Conservation (phyloP, 2,888 invertebrate species). For the Serrognathus titanus region DNA sequence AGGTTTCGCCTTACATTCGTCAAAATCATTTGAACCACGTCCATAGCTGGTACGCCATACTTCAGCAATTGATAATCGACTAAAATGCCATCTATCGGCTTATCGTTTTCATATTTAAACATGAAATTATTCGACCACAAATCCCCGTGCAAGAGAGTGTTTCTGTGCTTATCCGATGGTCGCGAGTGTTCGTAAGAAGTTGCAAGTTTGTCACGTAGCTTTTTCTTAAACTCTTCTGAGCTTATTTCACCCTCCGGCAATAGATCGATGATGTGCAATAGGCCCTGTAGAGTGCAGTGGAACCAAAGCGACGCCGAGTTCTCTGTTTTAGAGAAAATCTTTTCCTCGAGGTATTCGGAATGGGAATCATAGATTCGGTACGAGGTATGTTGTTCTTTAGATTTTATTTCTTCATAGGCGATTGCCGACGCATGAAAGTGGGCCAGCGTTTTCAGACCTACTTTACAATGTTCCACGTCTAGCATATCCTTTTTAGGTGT, state of each 20-base stretch:
- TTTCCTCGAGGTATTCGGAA: constrained; percentile 29
- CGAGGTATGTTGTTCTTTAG: constrained; percentile 20
- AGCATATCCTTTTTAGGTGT: constrained; percentile 41
- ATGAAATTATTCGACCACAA: constrained; percentile 41
- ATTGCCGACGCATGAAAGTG: constrained; percentile 54
- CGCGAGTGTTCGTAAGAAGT: constrained; percentile 1
- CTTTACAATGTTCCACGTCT: constrained; percentile 50
- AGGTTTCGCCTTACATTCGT: constrained; percentile 34
- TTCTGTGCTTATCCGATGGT: constrained; percentile 15
- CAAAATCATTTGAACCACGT: constrained; percentile 35
- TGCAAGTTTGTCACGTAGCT: constrained; percentile 16
- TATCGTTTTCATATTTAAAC: constrained; percentile 28
- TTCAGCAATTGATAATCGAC: constrained; percentile 39
- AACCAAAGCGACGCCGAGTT: constrained; percentile 25
- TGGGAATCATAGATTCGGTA: constrained; percentile 28
- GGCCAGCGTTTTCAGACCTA: constrained; percentile 51
- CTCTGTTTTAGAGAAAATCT: constrained; percentile 23
- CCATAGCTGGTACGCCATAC: constrained; percentile 35
- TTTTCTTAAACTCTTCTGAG: constrained; percentile 24
- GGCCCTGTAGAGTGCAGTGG: constrained; percentile 26
- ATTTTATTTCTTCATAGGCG: constrained; percentile 48
- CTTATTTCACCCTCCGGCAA: constrained; percentile 25
- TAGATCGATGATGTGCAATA: constrained; percentile 30
- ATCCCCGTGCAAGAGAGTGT: constrained; percentile 36
- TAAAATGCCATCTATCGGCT: constrained; percentile 28